Evolutionary conservation across 2,888 invertebrate genomes (phyloP).

Genomic region (Fragum fragum): DNA sequence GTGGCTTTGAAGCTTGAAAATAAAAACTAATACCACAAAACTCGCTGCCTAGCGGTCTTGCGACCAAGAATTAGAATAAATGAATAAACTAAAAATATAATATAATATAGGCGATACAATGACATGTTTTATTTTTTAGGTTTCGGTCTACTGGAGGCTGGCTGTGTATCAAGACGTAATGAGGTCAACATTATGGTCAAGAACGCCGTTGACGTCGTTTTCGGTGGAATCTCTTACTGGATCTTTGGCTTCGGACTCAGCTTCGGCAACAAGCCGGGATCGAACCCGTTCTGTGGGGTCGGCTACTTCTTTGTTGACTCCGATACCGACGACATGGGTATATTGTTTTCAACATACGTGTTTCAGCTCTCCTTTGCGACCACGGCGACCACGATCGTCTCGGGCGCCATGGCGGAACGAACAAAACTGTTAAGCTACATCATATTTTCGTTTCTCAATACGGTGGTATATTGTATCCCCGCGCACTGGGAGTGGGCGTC

Average conservation of each 20-base stretch:
- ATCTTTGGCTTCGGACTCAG: slow-evolving; percentile 97
- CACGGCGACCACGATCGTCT: slow-evolving; percentile 85
- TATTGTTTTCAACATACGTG: slow-evolving; percentile 79
- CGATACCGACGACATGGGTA: slow-evolving; percentile 71
- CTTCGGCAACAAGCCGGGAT: slow-evolving; percentile 89
- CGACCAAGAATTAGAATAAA: too few relatives aligned
- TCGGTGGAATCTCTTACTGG: slow-evolving; percentile 89
- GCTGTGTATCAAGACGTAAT: slow-evolving; percentile 93
- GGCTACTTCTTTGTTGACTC: slow-evolving; percentile 93
- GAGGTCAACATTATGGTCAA: slow-evolving; percentile 94
- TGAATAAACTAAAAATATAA: too few relatives aligned
- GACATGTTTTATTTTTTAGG: slow-evolving; percentile 90
- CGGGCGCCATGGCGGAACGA: slow-evolving; percentile 85
- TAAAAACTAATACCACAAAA: too few relatives aligned
- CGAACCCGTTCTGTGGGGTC: slow-evolving; percentile 94
- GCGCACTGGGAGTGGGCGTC: slow-evolving; percentile 87
- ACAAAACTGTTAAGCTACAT: slow-evolving; percentile 84
- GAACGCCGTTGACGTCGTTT: slow-evolving; percentile 81
- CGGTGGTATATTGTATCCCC: slow-evolving; percentile 85
- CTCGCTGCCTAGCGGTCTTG: too few relatives aligned
- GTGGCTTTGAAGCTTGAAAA: too few relatives aligned
- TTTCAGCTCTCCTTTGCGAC: slow-evolving; percentile 85
- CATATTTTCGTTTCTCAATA: slow-evolving; percentile 83
- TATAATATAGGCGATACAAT: too few relatives aligned
- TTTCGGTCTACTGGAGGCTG: slow-evolving; percentile 97